These are phyloP conservation scores for Callipepla californica DNA, from an alignment of 2,113 vertebrate genomes.

Conservation along the genomic window DNA sequence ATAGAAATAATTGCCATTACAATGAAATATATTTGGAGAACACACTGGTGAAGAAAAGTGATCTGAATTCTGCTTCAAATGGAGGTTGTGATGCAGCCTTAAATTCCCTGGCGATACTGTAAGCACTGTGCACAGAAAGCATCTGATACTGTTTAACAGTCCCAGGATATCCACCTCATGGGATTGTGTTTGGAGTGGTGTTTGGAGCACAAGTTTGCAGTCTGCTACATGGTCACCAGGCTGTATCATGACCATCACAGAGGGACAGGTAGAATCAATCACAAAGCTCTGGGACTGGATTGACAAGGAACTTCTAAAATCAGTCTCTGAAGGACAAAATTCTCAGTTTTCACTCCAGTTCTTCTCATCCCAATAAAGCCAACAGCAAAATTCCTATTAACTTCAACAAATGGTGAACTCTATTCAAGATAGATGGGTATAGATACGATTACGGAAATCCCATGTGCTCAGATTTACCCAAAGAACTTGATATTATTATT, in stretches of 20 bases:
- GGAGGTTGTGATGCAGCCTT: not conserved
- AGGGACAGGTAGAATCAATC: not conserved
- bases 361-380: not conserved
- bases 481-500: not conserved
- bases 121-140: not conserved
- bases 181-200: too few species aligned
- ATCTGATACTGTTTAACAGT: not conserved
- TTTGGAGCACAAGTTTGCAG: not conserved
- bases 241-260: not conserved
- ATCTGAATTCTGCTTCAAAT: not conserved
- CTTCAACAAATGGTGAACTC: not conserved
- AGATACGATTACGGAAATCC: not conserved
- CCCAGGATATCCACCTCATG: not conserved
- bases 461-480: fast-evolving
- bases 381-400: not conserved
- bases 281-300: not conserved
- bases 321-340: not conserved
- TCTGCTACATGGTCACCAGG: not conserved
- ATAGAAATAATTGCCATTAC: not conserved
- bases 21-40: not conserved
- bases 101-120: not conserved
- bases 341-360: not conserved
- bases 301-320: not conserved
- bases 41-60: not conserved
- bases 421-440: not conserved